Conservation (phyloP, 1,140 invertebrate genomes). For the Aphis gossypii region DNA sequence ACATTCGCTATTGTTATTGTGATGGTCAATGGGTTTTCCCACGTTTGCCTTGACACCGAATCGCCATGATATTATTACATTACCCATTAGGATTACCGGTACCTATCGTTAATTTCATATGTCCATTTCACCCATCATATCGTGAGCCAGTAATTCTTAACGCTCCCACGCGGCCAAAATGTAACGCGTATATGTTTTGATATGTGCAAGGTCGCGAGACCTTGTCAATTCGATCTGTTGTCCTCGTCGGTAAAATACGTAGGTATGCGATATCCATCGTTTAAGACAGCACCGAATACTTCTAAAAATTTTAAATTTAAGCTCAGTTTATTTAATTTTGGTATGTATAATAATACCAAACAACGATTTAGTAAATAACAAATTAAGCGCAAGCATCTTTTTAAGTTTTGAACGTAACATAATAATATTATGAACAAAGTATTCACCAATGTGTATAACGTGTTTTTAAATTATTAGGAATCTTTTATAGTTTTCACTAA, state of each 20-base stretch:
- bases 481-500: not conserved
- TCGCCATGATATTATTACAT: not conserved
- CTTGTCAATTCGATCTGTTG: slow-evolving; percentile 21
- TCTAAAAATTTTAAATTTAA: not conserved
- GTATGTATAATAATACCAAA: not conserved
- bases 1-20: slow-evolving; percentile 28
- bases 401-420: not conserved
- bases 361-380: not conserved
- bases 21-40: slow-evolving; percentile 28
- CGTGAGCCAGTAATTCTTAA: slow-evolving; percentile 31
- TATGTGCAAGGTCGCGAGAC: slow-evolving; percentile 9
- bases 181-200: not conserved
- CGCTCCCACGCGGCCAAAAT: slow-evolving; percentile 36
- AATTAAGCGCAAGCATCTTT: not conserved
- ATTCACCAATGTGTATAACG: not conserved
- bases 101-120: not conserved
- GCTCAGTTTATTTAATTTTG: not conserved
- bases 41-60: slow-evolving; percentile 53
- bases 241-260: not conserved
- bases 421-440: not conserved
- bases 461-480: not conserved
- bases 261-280: not conserved
- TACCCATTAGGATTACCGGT: not conserved
- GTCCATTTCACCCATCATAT: not conserved
- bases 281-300: not conserved